Evolutionary conservation across 2,797 vertebrate species (phyloP).

Genomic region (Enteromius afrohamiltoni): DNA sequence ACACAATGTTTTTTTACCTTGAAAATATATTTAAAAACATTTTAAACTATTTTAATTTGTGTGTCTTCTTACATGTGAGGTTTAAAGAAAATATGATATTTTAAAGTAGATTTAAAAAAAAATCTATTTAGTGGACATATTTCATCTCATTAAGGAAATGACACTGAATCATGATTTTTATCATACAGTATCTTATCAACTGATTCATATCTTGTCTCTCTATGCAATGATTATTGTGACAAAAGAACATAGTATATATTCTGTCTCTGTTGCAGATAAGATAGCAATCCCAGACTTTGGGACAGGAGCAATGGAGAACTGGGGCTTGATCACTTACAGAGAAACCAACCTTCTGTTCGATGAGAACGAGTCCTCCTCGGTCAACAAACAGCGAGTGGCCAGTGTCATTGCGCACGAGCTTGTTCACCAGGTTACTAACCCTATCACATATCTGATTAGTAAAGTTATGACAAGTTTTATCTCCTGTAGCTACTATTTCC

Average conservation of each 20-base stretch:
- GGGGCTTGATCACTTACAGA: slow-evolving; percentile 95
- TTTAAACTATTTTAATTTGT: no score
- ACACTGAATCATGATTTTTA: background rate
- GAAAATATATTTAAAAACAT: no score
- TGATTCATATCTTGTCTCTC: background rate
- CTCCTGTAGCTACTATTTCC: background rate
- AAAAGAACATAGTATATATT: slow-evolving; percentile 26
- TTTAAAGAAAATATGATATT: no score
- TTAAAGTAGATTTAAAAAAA: background rate
- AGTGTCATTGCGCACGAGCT: slow-evolving; percentile 91
- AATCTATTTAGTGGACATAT: background rate
- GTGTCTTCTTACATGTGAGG: no score
- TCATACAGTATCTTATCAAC: background rate
- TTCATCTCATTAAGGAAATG: background rate
- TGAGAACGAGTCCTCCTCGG: slow-evolving; percentile 82
- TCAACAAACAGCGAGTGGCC: slow-evolving; percentile 90
- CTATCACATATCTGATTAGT: background rate
- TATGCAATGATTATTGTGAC: slow-evolving; percentile 17
- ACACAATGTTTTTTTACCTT: no score
- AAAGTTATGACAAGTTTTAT: background rate
- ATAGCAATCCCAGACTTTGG: slow-evolving; percentile 98
- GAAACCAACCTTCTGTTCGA: slow-evolving; percentile 94
- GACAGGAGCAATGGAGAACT: slow-evolving; percentile 98
- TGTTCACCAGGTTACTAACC: slow-evolving; percentile 88
- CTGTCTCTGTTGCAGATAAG: slow-evolving; percentile 80